Base-by-base conservation (phyloP, 2,888 invertebrate species). In the Heliconius hortense region DNA sequence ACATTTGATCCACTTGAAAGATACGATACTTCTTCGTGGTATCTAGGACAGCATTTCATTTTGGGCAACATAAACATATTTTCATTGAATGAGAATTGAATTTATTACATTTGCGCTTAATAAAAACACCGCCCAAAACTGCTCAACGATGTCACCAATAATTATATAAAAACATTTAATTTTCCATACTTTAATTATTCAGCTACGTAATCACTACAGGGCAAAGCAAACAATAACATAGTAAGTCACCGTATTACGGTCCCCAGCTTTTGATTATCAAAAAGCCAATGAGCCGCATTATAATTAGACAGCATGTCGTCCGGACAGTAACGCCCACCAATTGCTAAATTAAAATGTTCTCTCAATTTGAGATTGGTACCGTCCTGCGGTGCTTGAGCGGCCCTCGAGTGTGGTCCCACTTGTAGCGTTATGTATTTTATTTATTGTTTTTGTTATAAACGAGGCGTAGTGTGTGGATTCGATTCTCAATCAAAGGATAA, bases 291-390 rank as follows among this genome's bases (percentile, higher is more conserved):
- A 81, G 81, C 80, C 79, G 81, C 82, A 79, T 82, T 84, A 82
- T 86, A 88, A 91, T 90, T 90, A 90, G 88, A 85, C 90, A 84
- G 89, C 88, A 90, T 90, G 91, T 88, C 89, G 89, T 84, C 84
- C 80, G 80, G 80, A 78, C 80, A 78, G 76, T 84, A 77, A 83
- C 84, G 89, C 90, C 91, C 88, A 89, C 84, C 86, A 84, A 86
- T 89, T 85, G 85, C 80, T 78, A 84, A 87, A 87, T 89, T 89
- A 87, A 86, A 88, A 88, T 86, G 86, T 87, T 77, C 84, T 83
- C 84, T 83, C 84, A 85, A 86, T 86, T 82, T 82, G 81, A 82
- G 84, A 83, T 77, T 83, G 81, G 81, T 80, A 82, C 82, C 83
- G 80, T 81, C 84, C 82, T 79, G 81, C 78, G 80, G 82, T 78